Evolutionary conservation across 2,888 invertebrate genomes (phyloP), one percentile per base, ranked within the genome.

Genomic region (Aelia acuminata): DNA sequence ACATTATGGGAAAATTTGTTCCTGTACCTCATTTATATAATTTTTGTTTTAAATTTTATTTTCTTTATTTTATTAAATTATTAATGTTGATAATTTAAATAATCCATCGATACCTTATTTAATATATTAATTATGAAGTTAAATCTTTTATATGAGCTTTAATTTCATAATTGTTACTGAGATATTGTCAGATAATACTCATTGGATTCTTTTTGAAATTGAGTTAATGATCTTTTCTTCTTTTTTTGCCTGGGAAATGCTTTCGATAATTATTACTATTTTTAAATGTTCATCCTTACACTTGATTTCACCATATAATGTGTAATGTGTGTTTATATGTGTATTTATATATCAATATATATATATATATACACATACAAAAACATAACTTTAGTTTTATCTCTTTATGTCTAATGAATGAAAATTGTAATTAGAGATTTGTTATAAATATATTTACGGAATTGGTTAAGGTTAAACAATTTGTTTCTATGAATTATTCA

Each of bases 141-240:
- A 35, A 70, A 70, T 26, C 63, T 63, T 39, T 43, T 43, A 80
- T 35, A 80, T 43, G 8, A 80, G n/a, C n/a, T 43, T 80, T 43
- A n/a, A 47, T 43, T 43, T 43, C 2, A n/a, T 80, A 1, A 80
- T 43, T 43, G n/a, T 80, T 80, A 35, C 22, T 80, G 80, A 80
- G 80, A 80, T 80, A 7, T 80, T 39, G n/a, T 80, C 43, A 43
- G 43, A 80, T 80, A 80, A 80, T 80, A 80, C 80, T 80, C 80
- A 80, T 43, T 43, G 43, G 13, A 80, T 80, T 80, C 15, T 80
- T 80, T 80, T 80, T 80, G n/a, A 80, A 80, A 80, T n/a, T 80
- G 43, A 80, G 39, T 80, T 47, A 43, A 80, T 80, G 39, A 80
- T 70, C 63, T 80, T 80, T 80, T 43, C 3, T 57, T 22, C 22